These are phyloP conservation scores for Eulemur mongoz DNA, from an alignment of 2,797 vertebrate genomes.

Conservation along the genomic window DNA sequence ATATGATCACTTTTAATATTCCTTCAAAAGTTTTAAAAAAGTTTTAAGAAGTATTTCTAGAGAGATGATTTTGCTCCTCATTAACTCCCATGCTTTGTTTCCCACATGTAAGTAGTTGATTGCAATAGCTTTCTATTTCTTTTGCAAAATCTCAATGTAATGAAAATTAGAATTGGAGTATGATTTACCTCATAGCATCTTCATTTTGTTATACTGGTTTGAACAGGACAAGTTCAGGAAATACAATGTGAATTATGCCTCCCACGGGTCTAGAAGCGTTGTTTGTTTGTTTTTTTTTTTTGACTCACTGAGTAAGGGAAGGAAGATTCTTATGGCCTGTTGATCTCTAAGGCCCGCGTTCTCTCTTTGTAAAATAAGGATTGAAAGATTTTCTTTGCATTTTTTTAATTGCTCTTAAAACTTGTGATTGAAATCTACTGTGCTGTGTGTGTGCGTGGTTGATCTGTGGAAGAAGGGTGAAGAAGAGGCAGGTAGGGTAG, in stretches of 20 bases:
- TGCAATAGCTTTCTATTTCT: not conserved
- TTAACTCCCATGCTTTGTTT: not conserved
- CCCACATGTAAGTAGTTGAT: not conserved
- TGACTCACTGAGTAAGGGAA: not conserved
- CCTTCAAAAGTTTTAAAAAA: slow-evolving; percentile 18
- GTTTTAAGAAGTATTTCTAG: slow-evolving; percentile 34
- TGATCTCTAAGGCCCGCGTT: not conserved
- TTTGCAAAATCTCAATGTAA: not conserved
- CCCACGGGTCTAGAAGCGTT: not conserved
- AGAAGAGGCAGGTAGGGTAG: not conserved
- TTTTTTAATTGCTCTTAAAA: slow-evolving; percentile 39
- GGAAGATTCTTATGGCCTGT: not conserved
- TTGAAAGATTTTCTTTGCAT: not conserved
- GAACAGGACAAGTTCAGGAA: not conserved
- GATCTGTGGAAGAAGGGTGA: not conserved
- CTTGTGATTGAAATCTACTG: not conserved
- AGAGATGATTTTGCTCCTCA: not conserved
- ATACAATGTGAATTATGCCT: not conserved
- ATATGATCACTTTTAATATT: slow-evolving; percentile 1
- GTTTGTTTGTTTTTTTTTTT: not conserved
- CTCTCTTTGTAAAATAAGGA: not conserved
- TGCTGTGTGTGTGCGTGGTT: not conserved
- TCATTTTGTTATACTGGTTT: not conserved
- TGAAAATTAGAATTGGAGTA: not conserved
- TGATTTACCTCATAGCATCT: not conserved